phyloP scores from a whole-genome alignment of 1,140 invertebrate species.

The Heliothis virescens region DNA sequence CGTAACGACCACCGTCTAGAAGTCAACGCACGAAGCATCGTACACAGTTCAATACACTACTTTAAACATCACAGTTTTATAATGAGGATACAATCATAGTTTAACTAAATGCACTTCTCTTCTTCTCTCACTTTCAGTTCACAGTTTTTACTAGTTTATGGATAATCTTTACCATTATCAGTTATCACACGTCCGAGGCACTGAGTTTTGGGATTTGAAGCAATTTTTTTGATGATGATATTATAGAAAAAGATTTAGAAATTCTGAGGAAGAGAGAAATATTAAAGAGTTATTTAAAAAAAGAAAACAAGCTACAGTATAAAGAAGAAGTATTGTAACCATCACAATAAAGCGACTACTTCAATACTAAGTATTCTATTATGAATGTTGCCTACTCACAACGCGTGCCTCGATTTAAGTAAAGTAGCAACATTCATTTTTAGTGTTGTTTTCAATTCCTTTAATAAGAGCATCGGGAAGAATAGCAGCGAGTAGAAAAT shows the following conservation, averaged over 20 bases:
- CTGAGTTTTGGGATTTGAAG: slow-evolving; percentile 3
- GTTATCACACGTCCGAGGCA: slow-evolving; percentile 45
- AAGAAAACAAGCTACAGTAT: background rate
- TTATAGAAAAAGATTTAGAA: background rate
- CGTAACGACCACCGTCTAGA: slow-evolving; percentile 79
- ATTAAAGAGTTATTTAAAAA: background rate
- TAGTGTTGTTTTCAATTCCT: background rate
- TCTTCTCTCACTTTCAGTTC: slow-evolving; percentile 35
- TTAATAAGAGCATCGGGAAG: background rate
- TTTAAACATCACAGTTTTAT: slow-evolving; percentile 48
- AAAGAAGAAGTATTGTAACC: too few species aligned
- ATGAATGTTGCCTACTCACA: background rate
- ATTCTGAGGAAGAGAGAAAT: background rate
- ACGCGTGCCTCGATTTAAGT: background rate
- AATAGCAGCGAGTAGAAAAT: background rate
- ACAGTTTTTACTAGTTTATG: background rate
- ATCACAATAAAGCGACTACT: background rate
- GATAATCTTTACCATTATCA: slow-evolving; percentile 3
- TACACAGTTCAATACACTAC: slow-evolving; percentile 54
- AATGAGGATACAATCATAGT: slow-evolving; percentile 50
- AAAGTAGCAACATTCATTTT: slow-evolving; percentile 2
- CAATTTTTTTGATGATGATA: background rate
- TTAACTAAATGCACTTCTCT: slow-evolving; percentile 46
- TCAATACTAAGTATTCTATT: slow-evolving; percentile 7
- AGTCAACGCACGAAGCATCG: slow-evolving; percentile 78